Conservation (phyloP, 2,113 vertebrate species). For the Acrocephalus kingi region DNA sequence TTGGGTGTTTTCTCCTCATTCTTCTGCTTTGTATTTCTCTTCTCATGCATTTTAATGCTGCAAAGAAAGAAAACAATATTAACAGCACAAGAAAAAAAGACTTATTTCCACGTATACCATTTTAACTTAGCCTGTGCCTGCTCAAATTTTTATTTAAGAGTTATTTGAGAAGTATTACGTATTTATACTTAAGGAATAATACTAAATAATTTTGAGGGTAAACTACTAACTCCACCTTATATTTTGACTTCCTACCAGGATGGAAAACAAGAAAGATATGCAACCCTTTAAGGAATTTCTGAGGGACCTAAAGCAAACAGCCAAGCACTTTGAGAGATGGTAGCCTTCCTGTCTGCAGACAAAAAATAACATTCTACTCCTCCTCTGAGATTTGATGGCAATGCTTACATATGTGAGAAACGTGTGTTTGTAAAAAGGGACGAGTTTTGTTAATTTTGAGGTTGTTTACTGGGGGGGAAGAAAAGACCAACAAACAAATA, state of each 20-base stretch:
- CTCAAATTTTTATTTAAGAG: not conserved
- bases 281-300: not conserved
- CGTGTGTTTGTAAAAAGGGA: not conserved
- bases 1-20: slow-evolving; percentile 94
- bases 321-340: not conserved
- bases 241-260: not conserved
- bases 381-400: not conserved
- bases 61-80: not conserved
- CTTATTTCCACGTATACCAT: not conserved
- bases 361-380: not conserved
- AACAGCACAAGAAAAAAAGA: not conserved
- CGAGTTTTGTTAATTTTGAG: not conserved
- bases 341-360: not conserved
- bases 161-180: not conserved
- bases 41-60: slow-evolving; percentile 98
- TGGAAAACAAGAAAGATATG: not conserved
- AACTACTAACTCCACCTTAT: not conserved
- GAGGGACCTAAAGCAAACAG: not conserved
- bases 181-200: not conserved
- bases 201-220: not conserved
- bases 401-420: not conserved
- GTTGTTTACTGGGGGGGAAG: fast-evolving
- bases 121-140: not conserved
- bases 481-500: not conserved
- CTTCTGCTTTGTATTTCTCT: slow-evolving; percentile 94